phyloP scores from a whole-genome alignment of 2,888 invertebrate genomes.

The Epiblema foenella region DNA sequence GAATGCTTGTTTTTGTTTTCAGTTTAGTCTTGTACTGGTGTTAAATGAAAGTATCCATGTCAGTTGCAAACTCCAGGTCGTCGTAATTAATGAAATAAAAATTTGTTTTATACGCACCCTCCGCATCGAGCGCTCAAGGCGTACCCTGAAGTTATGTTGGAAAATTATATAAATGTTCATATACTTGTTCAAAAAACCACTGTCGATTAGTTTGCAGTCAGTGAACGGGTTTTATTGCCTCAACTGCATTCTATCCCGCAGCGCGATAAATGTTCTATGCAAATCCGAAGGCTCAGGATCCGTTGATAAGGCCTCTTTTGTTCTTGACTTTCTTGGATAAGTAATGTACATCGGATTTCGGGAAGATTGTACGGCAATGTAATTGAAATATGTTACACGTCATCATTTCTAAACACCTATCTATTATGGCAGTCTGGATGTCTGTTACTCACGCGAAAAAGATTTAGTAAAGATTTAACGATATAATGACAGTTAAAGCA shows the following conservation, averaged over 20 bases:
- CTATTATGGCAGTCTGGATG: not conserved
- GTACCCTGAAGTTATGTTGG: too few species aligned
- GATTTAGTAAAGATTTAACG: too few species aligned
- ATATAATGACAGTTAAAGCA: too few species aligned
- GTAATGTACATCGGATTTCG: constrained; percentile 1
- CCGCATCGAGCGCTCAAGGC: too few species aligned
- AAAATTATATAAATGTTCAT: not conserved
- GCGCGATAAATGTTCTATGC: constrained; percentile 39
- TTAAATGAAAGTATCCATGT: too few species aligned
- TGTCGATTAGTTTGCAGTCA: not conserved
- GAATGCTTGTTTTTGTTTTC: too few species aligned
- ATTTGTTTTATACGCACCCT: not conserved
- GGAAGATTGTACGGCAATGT: not conserved
- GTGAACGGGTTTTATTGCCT: not conserved
- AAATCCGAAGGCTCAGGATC: constrained; percentile 30
- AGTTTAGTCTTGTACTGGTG: too few species aligned
- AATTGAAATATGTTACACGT: not conserved
- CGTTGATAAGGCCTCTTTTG: constrained; percentile 36
- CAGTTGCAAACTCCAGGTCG: too few species aligned
- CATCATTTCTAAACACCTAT: not conserved
- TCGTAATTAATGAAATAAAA: too few species aligned
- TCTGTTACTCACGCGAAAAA: not conserved
- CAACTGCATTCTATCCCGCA: constrained; percentile 7
- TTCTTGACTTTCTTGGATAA: constrained; percentile 32
- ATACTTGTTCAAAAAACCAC: too few species aligned